phyloP scores from a whole-genome alignment of 2,113 vertebrate species.

The Notechis scutatus region DNA sequence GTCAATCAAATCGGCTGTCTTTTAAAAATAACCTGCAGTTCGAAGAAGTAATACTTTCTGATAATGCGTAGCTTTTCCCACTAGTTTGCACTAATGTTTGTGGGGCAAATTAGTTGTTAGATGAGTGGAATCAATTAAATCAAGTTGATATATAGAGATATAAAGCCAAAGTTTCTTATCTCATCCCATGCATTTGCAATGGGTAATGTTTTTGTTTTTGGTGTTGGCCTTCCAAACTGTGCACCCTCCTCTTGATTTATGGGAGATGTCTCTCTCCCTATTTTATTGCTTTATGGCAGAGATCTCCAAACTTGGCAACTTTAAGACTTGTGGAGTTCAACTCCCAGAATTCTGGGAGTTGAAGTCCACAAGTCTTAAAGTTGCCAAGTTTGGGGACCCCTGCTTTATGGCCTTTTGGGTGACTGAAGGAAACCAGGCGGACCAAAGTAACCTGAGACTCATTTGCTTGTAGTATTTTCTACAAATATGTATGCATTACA shows the following conservation, averaged over 20 bases:
- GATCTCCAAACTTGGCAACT: too few relatives aligned
- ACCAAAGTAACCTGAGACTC: not conserved
- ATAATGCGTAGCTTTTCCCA: not conserved
- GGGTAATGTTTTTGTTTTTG: not conserved
- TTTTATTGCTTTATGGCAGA: not conserved
- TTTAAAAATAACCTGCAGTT: not conserved
- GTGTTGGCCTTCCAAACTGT: not conserved
- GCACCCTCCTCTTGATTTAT: not conserved
- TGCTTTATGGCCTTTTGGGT: not conserved
- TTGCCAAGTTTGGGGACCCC: too few relatives aligned
- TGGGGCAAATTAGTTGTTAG: not conserved
- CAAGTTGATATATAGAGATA: not conserved
- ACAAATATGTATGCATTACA: not conserved
- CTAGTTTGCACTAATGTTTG: not conserved
- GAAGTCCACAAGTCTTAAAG: too few relatives aligned
- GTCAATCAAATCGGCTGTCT: not conserved
- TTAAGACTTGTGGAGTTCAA: too few relatives aligned
- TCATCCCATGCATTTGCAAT: not conserved
- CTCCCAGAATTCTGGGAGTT: too few relatives aligned
- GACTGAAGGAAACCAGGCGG: not conserved
- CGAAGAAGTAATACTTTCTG: not conserved
- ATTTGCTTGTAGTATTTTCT: not conserved
- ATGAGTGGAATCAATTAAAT: not conserved
- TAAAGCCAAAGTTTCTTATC: not conserved
- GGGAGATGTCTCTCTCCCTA: not conserved